Evolutionary conservation across 2,113 vertebrate species (phyloP).

Genomic region (Mustelus asterias): DNA sequence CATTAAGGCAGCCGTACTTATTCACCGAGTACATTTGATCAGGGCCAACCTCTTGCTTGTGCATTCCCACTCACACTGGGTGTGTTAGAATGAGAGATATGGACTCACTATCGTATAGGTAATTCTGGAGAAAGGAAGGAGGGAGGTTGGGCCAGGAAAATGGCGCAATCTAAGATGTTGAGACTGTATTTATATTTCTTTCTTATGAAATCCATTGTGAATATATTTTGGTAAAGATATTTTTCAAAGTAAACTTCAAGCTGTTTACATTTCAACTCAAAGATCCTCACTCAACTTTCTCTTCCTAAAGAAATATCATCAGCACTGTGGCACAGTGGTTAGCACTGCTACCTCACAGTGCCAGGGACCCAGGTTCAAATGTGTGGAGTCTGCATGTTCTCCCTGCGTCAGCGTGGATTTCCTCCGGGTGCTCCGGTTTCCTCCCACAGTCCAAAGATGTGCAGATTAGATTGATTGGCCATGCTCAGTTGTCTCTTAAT

Average conservation of each 20-base stretch:
- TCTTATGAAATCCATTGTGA: not conserved
- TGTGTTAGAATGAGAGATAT: not conserved
- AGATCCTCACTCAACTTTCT: not conserved
- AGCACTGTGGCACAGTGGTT: too few relatives aligned
- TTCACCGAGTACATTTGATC: not conserved
- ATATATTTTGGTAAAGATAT: not conserved
- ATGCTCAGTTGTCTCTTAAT: too few relatives aligned
- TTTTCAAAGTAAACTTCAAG: not conserved
- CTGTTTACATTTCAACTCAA: not conserved
- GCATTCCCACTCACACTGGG: not conserved
- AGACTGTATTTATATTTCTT: not conserved
- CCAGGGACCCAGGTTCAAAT: too few relatives aligned
- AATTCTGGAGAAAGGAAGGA: not conserved
- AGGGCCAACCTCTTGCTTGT: not conserved
- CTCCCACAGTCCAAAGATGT: too few relatives aligned
- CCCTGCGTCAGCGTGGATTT: too few relatives aligned
- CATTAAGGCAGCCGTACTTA: not conserved
- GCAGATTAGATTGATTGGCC: too few relatives aligned
- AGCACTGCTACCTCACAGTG: too few relatives aligned
- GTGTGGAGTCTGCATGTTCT: too few relatives aligned
- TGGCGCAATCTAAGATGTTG: not conserved
- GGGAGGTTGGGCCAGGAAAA: not conserved
- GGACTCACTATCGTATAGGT: not conserved
- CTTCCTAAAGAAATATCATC: not conserved
- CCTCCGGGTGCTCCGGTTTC: too few relatives aligned